phyloP scores from a whole-genome alignment of 2,888 invertebrate genomes.

The Calameuta pallipes region DNA sequence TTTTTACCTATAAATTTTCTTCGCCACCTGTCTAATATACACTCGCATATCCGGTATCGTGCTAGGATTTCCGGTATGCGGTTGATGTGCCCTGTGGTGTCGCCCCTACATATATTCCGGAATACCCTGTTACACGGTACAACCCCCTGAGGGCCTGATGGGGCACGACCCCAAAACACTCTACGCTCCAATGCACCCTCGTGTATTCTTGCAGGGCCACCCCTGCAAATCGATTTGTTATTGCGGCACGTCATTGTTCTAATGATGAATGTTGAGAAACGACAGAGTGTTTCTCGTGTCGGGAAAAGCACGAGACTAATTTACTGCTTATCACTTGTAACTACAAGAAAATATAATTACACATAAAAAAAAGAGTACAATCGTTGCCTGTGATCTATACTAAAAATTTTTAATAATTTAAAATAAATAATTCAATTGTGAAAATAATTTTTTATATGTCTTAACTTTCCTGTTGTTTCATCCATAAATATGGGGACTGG shows the following conservation, averaged over 20 bases:
- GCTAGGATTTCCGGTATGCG: slow-evolving; percentile 55
- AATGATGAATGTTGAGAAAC: slow-evolving; percentile 30
- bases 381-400: not conserved
- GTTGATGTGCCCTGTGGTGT: slow-evolving; percentile 55
- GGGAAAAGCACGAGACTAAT: not conserved
- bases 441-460: not conserved
- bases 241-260: slow-evolving; percentile 38
- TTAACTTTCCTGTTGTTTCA: not conserved
- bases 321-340: not conserved
- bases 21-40: slow-evolving; percentile 61
- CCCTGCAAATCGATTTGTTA: slow-evolving; percentile 48
- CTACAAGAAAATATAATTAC: not conserved
- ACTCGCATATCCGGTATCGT: slow-evolving; percentile 53
- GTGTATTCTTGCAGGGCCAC: slow-evolving; percentile 29
- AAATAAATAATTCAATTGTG: not conserved
- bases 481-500: not conserved
- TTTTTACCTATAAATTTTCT: not conserved
- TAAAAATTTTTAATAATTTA: not conserved
- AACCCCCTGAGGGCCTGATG: not conserved
- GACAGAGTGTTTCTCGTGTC: slow-evolving; percentile 3
- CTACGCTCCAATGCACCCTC: slow-evolving; percentile 45
- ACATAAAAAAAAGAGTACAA: not conserved
- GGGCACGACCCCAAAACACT: slow-evolving; percentile 42
- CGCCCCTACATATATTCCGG: slow-evolving; percentile 9
- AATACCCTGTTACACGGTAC: not conserved